Evolutionary conservation across 2,888 invertebrate genomes (phyloP), one percentile per base, ranked within the genome.

Genomic region (Cerastoderma edule): DNA sequence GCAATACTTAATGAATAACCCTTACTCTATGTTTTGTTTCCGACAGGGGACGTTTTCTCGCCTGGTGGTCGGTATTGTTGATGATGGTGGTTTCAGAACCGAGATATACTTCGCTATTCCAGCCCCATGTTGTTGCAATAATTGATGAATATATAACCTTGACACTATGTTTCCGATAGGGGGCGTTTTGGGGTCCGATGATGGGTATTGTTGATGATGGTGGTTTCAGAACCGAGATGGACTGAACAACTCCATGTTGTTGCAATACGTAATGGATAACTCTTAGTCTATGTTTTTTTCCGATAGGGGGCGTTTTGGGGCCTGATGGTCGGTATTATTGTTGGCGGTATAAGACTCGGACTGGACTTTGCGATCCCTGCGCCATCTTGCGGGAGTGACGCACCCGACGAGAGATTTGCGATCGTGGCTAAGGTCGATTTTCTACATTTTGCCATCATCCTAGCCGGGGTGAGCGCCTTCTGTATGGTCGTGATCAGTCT

Each of bases 11-110:
- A 10, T 39, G 16, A 10, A 39, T 39, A 39, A 24, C 6, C 19
- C 16, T 10, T 24, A 13, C 16, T 30, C 33, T 19, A 10, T 56
- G 30, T 16, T 32, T 16, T 22, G 8, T 24, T 33, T 10, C 72
- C 65, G 72, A 86, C 94, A 94, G 94, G 94, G 3, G 94, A n/a
- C 94, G 1, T 94, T 94, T 88, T 94, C 93, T 93, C 93, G 94
- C 4, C 88, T 94, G 33, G 93, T 94, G 92, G 85, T 92, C 24
- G 94, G 94, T 1, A 87, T 94, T 35, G 88, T 89, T 16, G 88
- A 93, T 2, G 94, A n/a, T n/a, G n/a, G 94, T 10, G 53, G 90
- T 32, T 85, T 92, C 35, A 87, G 94, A 35, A 94, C 94, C 87
- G 88, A 91, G 0, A 83, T 94, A 84, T 94, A 94, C 85, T 94